Conservation (phyloP, 2,113 vertebrate genomes). For the Scalopus aquaticus region DNA sequence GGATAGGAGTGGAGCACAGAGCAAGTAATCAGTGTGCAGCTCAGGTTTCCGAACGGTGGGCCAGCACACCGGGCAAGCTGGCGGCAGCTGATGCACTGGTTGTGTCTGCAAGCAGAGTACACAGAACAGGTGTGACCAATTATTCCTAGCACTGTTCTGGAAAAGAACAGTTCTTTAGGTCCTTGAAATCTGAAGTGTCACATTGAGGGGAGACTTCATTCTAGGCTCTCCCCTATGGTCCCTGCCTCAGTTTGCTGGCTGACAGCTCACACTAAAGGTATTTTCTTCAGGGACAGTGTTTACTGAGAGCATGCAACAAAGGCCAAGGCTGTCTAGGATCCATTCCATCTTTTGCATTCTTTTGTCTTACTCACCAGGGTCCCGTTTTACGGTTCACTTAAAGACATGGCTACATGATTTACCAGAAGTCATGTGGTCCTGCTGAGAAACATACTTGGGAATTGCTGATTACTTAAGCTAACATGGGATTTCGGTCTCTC, state of each 20-base stretch:
- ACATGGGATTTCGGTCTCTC: neutral
- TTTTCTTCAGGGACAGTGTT: neutral
- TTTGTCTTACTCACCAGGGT: neutral
- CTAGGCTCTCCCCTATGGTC: neutral
- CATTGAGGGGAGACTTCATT: neutral
- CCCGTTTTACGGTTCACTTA: neutral
- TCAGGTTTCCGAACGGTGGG: constrained; percentile 30
- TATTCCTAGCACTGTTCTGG: neutral
- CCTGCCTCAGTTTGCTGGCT: neutral
- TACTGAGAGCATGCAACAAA: neutral
- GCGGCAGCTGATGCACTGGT: neutral
- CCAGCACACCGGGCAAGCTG: neutral
- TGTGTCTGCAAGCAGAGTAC: constrained; percentile 13
- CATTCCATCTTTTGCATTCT: constrained; percentile 1
- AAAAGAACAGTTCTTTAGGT: neutral
- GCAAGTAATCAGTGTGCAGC: neutral
- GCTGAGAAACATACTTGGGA: neutral
- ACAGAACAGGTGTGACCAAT: constrained; percentile 22
- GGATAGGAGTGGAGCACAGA: neutral
- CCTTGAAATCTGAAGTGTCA: neutral
- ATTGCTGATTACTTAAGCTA: neutral
- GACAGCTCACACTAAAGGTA: neutral
- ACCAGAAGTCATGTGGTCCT: neutral
- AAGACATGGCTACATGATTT: neutral
- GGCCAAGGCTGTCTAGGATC: neutral